A percentile compares a stretch with the other conserved stretches of the same genome.
Evolutionary conservation across 2,113 vertebrate species (phyloP).

Genomic region (Phylloscopus whistleri): DNA sequence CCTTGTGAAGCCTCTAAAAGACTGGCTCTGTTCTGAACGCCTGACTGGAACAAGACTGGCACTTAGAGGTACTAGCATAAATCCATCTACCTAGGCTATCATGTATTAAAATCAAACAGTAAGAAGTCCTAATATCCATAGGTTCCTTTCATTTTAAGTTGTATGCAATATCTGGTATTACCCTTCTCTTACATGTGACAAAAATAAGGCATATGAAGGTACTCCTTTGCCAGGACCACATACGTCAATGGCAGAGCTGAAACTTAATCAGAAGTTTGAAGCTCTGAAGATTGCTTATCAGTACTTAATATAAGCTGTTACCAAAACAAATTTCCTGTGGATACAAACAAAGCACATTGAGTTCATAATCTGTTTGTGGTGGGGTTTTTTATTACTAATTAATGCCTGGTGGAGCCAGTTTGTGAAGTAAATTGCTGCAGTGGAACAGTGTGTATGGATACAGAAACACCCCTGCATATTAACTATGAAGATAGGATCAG

Average conservation of each 20-base stretch:
- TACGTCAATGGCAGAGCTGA: neutral
- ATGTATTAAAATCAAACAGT: neutral
- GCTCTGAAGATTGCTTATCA: constrained; percentile 15
- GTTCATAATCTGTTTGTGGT: constrained; percentile 17
- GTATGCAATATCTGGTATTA: neutral
- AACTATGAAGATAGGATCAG: constrained; percentile 44
- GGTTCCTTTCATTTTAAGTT: neutral
- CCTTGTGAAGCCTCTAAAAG: neutral
- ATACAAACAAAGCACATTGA: constrained; percentile 4
- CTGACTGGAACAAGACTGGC: neutral
- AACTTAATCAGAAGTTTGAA: constrained; percentile 4
- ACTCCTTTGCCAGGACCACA: neutral
- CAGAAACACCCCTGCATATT: constrained; percentile 40
- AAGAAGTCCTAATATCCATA: neutral
- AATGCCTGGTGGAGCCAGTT: constrained; percentile 21
- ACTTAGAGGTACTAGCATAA: neutral
- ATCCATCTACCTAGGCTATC: neutral
- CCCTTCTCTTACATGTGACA: neutral
- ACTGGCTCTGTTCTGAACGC: neutral
- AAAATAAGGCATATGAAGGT: neutral
- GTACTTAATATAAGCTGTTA: constrained; percentile 12
- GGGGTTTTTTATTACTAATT: neutral
- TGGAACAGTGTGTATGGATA: constrained; percentile 7
- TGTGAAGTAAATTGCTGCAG: constrained; percentile 31
- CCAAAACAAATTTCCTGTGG: constrained; percentile 7